Percentiles rank a stretch among this genome's conserved stretches.
Conservation (phyloP, 2,113 vertebrate species). For the Polypterus senegalus region DNA sequence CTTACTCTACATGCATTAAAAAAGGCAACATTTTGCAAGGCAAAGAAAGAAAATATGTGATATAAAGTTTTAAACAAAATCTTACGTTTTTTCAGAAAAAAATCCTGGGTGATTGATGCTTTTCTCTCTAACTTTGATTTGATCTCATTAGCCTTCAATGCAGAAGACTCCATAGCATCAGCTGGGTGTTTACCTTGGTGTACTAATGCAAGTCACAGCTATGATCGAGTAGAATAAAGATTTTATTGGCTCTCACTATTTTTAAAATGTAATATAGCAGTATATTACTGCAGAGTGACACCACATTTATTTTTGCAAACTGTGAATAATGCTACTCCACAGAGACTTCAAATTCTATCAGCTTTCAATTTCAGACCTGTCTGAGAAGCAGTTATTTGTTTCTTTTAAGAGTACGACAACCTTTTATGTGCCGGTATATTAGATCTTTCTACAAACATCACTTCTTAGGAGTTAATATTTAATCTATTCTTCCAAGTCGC, state of each 20-base stretch:
- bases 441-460: not conserved
- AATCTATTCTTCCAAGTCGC: no score
- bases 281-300: constrained; percentile 2
- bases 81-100: no score
- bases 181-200: no score
- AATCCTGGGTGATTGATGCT: no score
- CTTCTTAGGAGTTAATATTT: no score
- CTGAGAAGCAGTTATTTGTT: not conserved
- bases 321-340: not conserved
- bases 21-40: no score
- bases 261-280: constrained; percentile 1
- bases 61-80: no score
- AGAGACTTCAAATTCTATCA: not conserved
- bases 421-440: not conserved
- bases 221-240: constrained; percentile 3
- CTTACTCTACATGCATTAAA: no score
- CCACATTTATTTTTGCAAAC: constrained; percentile 1
- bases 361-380: not conserved
- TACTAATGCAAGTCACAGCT: not conserved
- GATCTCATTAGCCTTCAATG: no score
- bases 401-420: not conserved
- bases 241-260: not conserved
- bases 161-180: no score
- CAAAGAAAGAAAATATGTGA: no score
- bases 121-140: no score